Evolutionary conservation across 2,113 vertebrate genomes (phyloP), one percentile per base, ranked within the genome.

Genomic region (Sturnus vulgaris): DNA sequence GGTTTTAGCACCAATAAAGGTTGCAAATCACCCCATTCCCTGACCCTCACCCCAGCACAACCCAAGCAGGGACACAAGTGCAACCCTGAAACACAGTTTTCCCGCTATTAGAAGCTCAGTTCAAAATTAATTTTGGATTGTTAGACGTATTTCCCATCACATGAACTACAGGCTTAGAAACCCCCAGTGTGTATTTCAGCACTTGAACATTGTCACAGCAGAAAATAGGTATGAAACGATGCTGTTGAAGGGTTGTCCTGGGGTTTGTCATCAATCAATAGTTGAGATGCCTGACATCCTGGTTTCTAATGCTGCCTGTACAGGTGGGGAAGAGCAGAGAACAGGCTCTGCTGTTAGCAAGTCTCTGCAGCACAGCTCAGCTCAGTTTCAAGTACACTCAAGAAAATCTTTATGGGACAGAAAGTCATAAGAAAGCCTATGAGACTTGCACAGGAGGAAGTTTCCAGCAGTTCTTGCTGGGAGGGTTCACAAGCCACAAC

Each of bases 401-500:
- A 52, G 35, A 82, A 82, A 79, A 44, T 28, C 31, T 56, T 71
- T 30, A 20, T 4, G 12, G 8, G 27, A 28, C 25, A 78, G 15
- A 69, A 87, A 68, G 11, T 19, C 27, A 31, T 7, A 15, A 78
- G n/a, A 70, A 90, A 86, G 11, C 10, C n/a, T 31, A 14, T 0
- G 0, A 86, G 55, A 14, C 15, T 35, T 44, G 33, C 16, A 25
- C 10, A 40, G 40, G 30, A 52, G 12, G 46, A 53, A 64, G 10
- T 82, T 91, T 76, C 72, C 44, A 49, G 27, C 1, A 7, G 21
- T 25, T 30, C 28, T 71, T 75, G 19, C 44, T 93, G 57, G 35
- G n/a, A 39, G 12, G 12, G 27, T 15, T 88, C 30, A 79, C 1
- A 4, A 88, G 16, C 6, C 0, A 0, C 11, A 50, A 6, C 12